Evolutionary conservation across 2,888 invertebrate genomes (phyloP), one percentile per base, ranked within the genome.

Genomic region (Watsonalla cultraria): DNA sequence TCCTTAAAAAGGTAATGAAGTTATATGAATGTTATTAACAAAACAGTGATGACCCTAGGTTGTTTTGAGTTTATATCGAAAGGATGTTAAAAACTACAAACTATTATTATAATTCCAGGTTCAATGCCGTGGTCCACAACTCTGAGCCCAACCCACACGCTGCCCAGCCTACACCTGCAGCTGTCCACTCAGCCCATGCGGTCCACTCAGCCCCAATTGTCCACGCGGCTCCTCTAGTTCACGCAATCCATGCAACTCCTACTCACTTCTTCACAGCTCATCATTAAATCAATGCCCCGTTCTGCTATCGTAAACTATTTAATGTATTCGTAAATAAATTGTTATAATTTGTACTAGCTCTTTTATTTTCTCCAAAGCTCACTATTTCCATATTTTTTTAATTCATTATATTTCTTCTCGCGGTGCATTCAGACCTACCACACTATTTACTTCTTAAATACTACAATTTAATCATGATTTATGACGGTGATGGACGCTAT

Each of bases 101-200:
- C 24, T 4, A 24, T 8, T 37, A 8, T 8, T 5, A 37, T 42
- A 57, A 56, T 68, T 75, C 5, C 74, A 90, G 90, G 33, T 90
- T 90, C 75, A 88, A 89, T 74, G 90, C 90, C 33, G 65, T 89
- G 47, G 90, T 90, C 37, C 85, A 86, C 72, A 86, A 86, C 73
- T 87, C 89, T 0, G 82, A 80, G 56, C 84, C 88, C 6, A 72
- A 80, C 45, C 72, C 74, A 6, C 82, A 84, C 42, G 76, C 80
- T 13, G 80, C 79, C 4, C 78, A 76, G n/a, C 60, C 77, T 52
- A 58, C 75, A 53, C 71, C 66, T 0, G 62, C 66, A 14, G 60
- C 62, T 7, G 60, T 62, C 47, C 69, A 65, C 48, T 53, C 69
- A 5, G 59, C 61, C 6, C 61, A 63, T 0, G 46, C 67, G 0